phyloP scores from a whole-genome alignment of 2,113 vertebrate genomes.

The Platanista minor region DNA sequence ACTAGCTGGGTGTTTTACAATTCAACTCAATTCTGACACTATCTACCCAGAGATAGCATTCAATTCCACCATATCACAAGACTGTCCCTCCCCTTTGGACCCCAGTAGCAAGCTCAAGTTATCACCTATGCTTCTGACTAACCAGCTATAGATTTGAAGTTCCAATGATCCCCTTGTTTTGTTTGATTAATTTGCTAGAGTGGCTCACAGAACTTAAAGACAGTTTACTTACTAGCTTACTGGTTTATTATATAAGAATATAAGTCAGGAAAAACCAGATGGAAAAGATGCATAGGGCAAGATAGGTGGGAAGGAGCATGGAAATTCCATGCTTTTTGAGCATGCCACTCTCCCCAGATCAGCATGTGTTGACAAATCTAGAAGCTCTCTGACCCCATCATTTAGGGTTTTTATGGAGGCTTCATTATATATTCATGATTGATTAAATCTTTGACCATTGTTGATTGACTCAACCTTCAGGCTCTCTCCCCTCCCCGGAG shows the following conservation, averaged over 20 bases:
- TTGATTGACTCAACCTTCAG: not conserved
- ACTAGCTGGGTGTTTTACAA: not conserved
- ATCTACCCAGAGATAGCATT: not conserved
- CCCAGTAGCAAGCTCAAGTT: not conserved
- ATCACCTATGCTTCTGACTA: not conserved
- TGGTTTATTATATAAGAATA: not conserved
- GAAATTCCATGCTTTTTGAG: not conserved
- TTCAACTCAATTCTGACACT: not conserved
- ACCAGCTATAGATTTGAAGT: not conserved
- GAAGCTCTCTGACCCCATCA: not conserved
- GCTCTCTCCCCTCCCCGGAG: not conserved
- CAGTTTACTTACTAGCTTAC: not conserved
- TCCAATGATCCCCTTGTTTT: not conserved
- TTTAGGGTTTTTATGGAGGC: not conserved
- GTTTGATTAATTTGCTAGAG: not conserved
- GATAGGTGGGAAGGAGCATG: not conserved
- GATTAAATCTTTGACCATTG: not conserved
- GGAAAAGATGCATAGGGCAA: not conserved
- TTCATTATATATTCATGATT: not conserved
- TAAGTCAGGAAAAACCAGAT: not conserved
- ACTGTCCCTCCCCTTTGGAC: not conserved
- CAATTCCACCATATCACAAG: not conserved
- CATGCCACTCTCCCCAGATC: not conserved
- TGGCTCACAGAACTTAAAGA: not conserved
- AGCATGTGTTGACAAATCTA: not conserved